Conservation (phyloP, 2,888 invertebrate species). For the Ectemnius lituratus region DNA sequence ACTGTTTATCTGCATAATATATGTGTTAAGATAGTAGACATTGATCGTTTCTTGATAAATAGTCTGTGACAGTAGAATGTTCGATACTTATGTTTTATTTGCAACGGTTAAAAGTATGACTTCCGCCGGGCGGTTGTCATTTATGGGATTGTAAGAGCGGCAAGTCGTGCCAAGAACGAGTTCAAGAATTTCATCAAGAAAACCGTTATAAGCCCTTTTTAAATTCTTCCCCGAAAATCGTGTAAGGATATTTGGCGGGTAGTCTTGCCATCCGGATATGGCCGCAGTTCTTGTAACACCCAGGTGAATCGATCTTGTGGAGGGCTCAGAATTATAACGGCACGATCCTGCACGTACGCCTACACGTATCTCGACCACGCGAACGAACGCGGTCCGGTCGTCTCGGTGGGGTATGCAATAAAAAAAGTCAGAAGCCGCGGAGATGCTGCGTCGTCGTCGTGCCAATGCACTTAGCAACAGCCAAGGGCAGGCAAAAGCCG, state of each 20-base stretch:
- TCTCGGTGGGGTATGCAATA: constrained; percentile 62
- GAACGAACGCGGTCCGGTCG: constrained; percentile 33
- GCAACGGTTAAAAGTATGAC: background rate
- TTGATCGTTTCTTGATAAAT: background rate
- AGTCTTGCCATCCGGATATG: background rate
- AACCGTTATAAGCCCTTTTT: constrained; percentile 32
- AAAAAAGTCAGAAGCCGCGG: constrained; percentile 51
- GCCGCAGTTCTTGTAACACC: background rate
- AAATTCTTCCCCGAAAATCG: constrained; percentile 8
- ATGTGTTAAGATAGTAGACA: too few species aligned
- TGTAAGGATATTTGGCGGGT: background rate
- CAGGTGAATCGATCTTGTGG: constrained; percentile 8
- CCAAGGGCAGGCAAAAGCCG: constrained; percentile 65
- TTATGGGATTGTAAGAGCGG: background rate
- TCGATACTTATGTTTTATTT: background rate
- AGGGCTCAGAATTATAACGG: constrained; percentile 35
- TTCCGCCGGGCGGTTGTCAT: background rate
- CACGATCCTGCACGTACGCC: constrained; percentile 47
- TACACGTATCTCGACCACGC: constrained; percentile 40
- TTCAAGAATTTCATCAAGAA: constrained; percentile 18
- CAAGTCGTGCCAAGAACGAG: constrained; percentile 1
- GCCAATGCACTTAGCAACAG: constrained; percentile 73
- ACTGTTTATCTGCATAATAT: too few species aligned
- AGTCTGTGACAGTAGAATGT: background rate
- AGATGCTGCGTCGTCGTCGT: constrained; percentile 61